Percentiles rank a stretch among this genome's conserved stretches.
Conservation (phyloP, 2,797 vertebrate genomes). For the Enteromius thamalakanensis region DNA sequence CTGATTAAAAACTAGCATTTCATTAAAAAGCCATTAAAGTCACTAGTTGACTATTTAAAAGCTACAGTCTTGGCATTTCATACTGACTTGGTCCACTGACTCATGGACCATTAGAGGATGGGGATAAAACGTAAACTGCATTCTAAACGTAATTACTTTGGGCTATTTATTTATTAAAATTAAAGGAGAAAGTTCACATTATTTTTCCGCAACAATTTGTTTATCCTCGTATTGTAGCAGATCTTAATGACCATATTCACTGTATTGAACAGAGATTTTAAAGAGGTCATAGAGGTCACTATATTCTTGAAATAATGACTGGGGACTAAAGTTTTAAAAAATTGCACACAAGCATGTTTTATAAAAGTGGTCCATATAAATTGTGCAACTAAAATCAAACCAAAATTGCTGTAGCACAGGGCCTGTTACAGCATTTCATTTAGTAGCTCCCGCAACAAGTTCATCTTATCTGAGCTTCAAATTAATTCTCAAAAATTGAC, state of each 20-base stretch:
- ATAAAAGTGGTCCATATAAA: neutral
- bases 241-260: neutral
- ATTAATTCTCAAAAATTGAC: neutral
- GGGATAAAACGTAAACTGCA: neutral
- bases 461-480: too few species aligned
- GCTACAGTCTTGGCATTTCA: neutral
- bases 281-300: neutral
- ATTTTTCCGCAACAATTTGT: neutral
- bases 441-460: too few species aligned
- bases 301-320: neutral
- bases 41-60: slow-evolving; percentile 23
- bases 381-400: neutral
- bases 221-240: neutral
- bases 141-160: neutral
- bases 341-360: neutral
- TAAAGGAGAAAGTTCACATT: neutral
- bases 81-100: slow-evolving; percentile 6
- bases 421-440: too few species aligned
- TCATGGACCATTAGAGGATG: neutral
- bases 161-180: neutral
- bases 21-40: slow-evolving; percentile 54
- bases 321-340: neutral
- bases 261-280: neutral
- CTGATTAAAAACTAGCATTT: slow-evolving; percentile 16
- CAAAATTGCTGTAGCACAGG: too few species aligned